phyloP scores from a whole-genome alignment of 2,113 vertebrate species.

The Halcyon senegalensis region DNA sequence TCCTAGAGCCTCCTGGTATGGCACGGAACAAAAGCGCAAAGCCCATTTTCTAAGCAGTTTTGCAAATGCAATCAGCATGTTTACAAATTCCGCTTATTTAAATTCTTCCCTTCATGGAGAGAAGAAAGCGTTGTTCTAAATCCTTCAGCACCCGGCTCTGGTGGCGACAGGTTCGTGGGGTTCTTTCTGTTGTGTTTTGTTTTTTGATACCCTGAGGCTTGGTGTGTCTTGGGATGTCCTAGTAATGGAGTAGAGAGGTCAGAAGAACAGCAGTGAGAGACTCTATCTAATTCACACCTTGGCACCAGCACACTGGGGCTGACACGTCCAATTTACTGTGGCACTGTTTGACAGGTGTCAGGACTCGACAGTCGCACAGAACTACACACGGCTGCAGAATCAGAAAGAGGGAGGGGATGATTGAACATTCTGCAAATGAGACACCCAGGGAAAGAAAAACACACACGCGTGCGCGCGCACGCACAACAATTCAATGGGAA shows the following conservation, averaged over 20 bases:
- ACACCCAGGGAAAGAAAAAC: slow-evolving; percentile 61
- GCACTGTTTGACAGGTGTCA: slow-evolving; percentile 70
- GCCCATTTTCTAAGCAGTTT: not conserved
- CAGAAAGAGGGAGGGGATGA: slow-evolving; percentile 22
- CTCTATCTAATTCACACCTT: slow-evolving; percentile 75
- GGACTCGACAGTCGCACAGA: slow-evolving; percentile 31
- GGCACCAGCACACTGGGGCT: slow-evolving; percentile 56
- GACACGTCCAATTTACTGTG: slow-evolving; percentile 72
- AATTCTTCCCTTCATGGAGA: not conserved
- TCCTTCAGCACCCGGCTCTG: not conserved
- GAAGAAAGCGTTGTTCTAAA: not conserved
- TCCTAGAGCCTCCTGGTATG: not conserved
- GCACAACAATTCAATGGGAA: not conserved
- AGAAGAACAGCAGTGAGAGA: slow-evolving; percentile 10
- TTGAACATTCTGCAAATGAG: slow-evolving; percentile 72
- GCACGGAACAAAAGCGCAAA: not conserved
- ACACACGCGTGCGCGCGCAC: not conserved
- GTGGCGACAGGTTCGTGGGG: not conserved
- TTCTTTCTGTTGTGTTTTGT: not conserved
- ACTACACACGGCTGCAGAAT: not conserved
- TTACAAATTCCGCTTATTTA: not conserved
- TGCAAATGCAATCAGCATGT: not conserved
- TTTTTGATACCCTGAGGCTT: slow-evolving; percentile 7
- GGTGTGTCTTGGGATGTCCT: slow-evolving; percentile 13
- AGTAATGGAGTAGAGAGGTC: slow-evolving; percentile 33